These are phyloP conservation scores for Pachypanchax playfairii DNA, from an alignment of 2,113 vertebrate genomes.

Conservation along the genomic window DNA sequence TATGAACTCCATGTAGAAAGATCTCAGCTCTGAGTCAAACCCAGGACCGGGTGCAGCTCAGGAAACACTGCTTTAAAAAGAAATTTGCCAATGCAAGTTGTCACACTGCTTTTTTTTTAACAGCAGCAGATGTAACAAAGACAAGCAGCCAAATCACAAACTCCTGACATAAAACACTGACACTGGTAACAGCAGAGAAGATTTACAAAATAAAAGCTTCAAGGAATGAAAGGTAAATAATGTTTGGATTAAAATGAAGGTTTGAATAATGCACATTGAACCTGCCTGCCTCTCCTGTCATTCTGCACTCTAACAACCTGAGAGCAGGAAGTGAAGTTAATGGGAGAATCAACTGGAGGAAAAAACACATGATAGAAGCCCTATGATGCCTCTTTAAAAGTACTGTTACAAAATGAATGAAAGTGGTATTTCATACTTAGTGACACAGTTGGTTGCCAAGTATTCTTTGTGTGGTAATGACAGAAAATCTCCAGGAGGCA, in stretches of 20 bases:
- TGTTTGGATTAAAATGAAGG: not conserved
- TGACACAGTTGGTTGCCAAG: constrained; percentile 26
- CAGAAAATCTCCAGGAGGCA: constrained; percentile 30
- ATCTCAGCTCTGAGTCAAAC: no score
- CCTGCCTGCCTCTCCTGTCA: constrained; percentile 33
- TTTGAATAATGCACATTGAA: not conserved
- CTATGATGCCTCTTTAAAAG: constrained; percentile 22
- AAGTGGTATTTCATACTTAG: constrained; percentile 33
- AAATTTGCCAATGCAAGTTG: no score
- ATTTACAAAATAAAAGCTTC: not conserved
- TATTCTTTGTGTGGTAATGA: constrained; percentile 36
- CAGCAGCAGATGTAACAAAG: no score
- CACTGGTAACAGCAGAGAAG: not conserved
- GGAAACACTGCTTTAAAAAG: no score
- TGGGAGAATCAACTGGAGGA: constrained; percentile 37
- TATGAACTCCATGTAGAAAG: no score
- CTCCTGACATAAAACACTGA: no score
- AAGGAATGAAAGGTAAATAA: not conserved
- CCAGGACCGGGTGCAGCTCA: no score
- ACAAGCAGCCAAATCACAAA: no score
- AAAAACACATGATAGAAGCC: constrained; percentile 35
- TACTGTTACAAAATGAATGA: constrained; percentile 19
- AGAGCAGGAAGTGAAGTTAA: constrained; percentile 44
- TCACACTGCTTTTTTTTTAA: no score
- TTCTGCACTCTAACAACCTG: constrained; percentile 23